Percentiles rank a stretch among this genome's conserved stretches.
phyloP scores from a whole-genome alignment of 2,888 invertebrate species.

The Pollenia labialis region DNA sequence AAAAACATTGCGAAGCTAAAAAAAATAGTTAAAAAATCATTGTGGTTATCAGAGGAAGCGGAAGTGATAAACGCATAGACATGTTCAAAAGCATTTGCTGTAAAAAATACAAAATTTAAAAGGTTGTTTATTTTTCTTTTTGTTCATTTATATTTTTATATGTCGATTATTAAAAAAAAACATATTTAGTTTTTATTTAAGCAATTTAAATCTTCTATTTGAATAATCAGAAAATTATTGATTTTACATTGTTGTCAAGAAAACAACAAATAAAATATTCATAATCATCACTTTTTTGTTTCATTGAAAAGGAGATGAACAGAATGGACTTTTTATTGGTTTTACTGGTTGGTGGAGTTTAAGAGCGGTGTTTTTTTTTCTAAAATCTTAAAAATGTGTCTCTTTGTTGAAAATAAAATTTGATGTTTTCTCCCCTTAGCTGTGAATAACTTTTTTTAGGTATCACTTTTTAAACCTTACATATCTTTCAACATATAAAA shows the following conservation, averaged over 20 bases:
- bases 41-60: slow-evolving; percentile 44
- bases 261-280: neutral
- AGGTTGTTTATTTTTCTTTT: neutral
- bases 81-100: slow-evolving; percentile 29
- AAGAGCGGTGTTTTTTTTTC: too few species aligned
- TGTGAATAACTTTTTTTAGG: neutral
- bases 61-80: slow-evolving; percentile 50
- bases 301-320: neutral
- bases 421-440: neutral
- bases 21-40: slow-evolving; percentile 1
- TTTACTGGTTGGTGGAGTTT: too few species aligned
- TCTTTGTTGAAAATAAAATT: too few species aligned
- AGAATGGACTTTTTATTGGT: neutral
- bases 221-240: slow-evolving; percentile 22
- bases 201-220: slow-evolving; percentile 27
- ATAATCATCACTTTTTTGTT: neutral
- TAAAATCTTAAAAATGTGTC: too few species aligned
- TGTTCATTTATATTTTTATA: neutral
- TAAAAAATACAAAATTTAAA: neutral
- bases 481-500: neutral
- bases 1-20: neutral
- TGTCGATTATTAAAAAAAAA: neutral
- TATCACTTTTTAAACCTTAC: neutral
- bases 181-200: neutral
- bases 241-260: neutral